phyloP scores from a whole-genome alignment of 2,113 vertebrate species.

The Phyllostomus discolor region DNA sequence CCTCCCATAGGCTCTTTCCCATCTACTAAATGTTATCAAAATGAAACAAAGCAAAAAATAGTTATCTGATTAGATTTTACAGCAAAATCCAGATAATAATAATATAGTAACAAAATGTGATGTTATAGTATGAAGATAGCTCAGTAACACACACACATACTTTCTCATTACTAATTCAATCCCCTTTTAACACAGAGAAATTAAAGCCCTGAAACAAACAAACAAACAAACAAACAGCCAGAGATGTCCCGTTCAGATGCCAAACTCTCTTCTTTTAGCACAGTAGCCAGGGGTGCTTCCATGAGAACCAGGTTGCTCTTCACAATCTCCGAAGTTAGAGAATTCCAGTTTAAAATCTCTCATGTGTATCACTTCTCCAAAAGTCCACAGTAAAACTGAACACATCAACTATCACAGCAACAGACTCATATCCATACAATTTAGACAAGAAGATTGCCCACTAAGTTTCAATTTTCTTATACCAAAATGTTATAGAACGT shows the following conservation, averaged over 20 bases:
- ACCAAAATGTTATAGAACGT: not conserved
- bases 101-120: not conserved
- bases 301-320: not conserved
- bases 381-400: not conserved
- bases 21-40: not conserved
- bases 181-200: not conserved
- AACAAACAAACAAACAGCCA: not conserved
- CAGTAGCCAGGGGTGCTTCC: not conserved
- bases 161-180: not conserved
- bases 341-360: constrained; percentile 1
- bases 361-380: not conserved
- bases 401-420: not conserved
- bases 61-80: not conserved
- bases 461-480: not conserved
- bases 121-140: not conserved
- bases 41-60: not conserved
- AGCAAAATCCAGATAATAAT: not conserved
- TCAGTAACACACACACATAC: not conserved
- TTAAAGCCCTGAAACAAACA: not conserved
- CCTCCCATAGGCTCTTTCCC: not conserved
- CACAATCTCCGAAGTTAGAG: not conserved
- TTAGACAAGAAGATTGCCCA: not conserved
- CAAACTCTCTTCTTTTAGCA: not conserved
- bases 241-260: not conserved
- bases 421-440: not conserved